Base-by-base conservation (phyloP, 2,797 vertebrate species). In the Rhincodon typus region DNA sequence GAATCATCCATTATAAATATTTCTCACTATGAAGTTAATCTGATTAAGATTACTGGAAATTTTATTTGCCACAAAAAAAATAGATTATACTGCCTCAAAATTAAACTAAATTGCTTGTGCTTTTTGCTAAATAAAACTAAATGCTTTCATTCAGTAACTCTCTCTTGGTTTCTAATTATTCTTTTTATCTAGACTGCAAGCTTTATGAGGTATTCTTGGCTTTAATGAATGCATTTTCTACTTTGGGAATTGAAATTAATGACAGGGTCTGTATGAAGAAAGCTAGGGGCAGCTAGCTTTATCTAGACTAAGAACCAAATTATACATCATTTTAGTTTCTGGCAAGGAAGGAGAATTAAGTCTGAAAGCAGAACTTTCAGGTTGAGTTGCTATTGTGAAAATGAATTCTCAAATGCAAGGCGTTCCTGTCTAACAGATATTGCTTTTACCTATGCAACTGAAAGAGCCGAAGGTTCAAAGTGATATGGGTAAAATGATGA, bases 161-260 rank as follows among this genome's bases (percentile, higher is more conserved):
- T 95, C 94, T 95, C 67, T 27, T 34, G 70, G 42, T 46, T 95
- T 70, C 72, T 95, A 95, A 95, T 95, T 95, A 95, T 77, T 53
- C 67, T 53, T 95, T 95, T 74, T 30, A 74, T 74, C 69, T 34
- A 94, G 30, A 77, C 42, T 95, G 30, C 69, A 77, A 74, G 69
- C 94, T n/a, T 72, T 46, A 94, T 21, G 53, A 50, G 25, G 46
- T 50, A 95, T 74, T 94, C 94, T 17, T 94, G 67, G 46, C 27
- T 34, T 74, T 57, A 95, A 95, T 95, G 46, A 72, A 95, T 95
- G 94, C 30, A 50, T 95, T 74, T 95, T 95, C 46, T 77, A n/a
- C 42, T 77, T 53, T 77, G 23, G 42, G 94, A 74, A 77, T 77
- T 95, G 94, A 95, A 95, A 95, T 77, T 77, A 95, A 95, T 95